phyloP scores from a whole-genome alignment of 1,140 invertebrate species.

The Lepidurus arcticus region DNA sequence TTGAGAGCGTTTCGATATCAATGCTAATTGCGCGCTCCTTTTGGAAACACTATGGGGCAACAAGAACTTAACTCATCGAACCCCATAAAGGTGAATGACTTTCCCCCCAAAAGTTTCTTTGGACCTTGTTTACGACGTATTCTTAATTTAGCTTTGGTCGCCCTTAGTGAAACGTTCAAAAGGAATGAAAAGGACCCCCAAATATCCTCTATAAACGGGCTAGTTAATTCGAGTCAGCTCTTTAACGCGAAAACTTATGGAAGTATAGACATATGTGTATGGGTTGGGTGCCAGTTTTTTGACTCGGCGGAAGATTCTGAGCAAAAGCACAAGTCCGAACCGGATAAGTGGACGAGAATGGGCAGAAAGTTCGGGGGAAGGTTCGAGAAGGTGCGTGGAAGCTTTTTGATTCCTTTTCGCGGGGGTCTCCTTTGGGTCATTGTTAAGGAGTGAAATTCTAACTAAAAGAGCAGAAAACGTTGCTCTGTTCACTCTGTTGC shows the following conservation, averaged over 20 bases:
- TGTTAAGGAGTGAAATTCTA: conserved; percentile 7
- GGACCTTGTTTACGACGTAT: not conserved
- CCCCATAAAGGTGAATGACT: not conserved
- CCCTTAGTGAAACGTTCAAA: not conserved
- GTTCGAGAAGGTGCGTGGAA: not conserved
- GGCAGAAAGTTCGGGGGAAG: no score
- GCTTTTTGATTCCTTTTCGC: not conserved
- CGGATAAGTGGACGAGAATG: no score
- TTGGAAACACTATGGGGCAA: no score
- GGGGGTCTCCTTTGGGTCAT: not conserved
- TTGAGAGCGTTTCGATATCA: no score
- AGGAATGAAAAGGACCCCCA: not conserved
- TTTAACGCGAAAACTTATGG: not conserved
- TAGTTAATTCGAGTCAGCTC: not conserved
- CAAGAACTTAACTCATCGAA: not conserved
- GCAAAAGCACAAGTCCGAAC: not conserved
- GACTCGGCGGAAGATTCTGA: not conserved
- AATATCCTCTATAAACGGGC: not conserved
- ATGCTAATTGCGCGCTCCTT: no score
- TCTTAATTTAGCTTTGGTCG: conserved; percentile 18
- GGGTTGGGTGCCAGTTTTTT: not conserved
- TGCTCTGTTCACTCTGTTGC: conserved; percentile 7
- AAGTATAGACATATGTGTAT: not conserved
- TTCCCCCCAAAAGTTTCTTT: not conserved
- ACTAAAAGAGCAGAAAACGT: conserved; percentile 22